These are phyloP conservation scores for Drosophila multiciliata DNA, from an alignment of 2,888 invertebrate species.

Conservation along the genomic window DNA sequence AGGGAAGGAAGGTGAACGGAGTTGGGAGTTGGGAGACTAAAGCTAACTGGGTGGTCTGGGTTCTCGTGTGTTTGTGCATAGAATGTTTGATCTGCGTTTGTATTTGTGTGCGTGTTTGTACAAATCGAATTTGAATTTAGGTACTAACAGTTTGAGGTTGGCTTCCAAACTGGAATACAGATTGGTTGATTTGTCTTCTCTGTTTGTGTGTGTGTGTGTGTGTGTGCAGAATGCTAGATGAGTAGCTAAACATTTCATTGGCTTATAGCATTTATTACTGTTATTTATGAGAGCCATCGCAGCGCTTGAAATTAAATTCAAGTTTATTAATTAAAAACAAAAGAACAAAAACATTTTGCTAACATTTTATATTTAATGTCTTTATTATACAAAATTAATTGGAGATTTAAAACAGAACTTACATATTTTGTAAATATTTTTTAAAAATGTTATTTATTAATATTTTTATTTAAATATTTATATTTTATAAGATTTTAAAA, in stretches of 20 bases:
- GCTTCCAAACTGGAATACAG: slow-evolving; percentile 52
- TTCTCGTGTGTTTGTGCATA: slow-evolving; percentile 16
- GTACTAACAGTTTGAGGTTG: slow-evolving; percentile 71
- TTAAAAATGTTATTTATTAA: background rate
- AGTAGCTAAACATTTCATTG: background rate
- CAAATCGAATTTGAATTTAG: slow-evolving; percentile 65
- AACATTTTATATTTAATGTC: background rate
- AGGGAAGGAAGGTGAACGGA: background rate
- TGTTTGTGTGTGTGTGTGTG: background rate
- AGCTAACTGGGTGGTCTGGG: slow-evolving; percentile 45
- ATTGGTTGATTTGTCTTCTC: slow-evolving; percentile 41
- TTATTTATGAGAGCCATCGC: slow-evolving; percentile 36
- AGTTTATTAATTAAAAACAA: background rate
- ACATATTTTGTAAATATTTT: background rate
- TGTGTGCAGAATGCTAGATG: slow-evolving; percentile 41
- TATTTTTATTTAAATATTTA: background rate
- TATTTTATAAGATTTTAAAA: background rate
- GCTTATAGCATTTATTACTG: slow-evolving; percentile 21
- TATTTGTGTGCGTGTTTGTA: slow-evolving; percentile 26
- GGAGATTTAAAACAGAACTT: background rate
- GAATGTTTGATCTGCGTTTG: slow-evolving; percentile 10
- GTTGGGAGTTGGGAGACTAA: slow-evolving; percentile 27
- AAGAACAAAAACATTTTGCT: background rate
- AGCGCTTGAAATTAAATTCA: slow-evolving; percentile 1
- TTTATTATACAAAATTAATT: background rate